Conservation (phyloP, 2,888 invertebrate genomes). For the Hermaeophaga mercurialis region DNA sequence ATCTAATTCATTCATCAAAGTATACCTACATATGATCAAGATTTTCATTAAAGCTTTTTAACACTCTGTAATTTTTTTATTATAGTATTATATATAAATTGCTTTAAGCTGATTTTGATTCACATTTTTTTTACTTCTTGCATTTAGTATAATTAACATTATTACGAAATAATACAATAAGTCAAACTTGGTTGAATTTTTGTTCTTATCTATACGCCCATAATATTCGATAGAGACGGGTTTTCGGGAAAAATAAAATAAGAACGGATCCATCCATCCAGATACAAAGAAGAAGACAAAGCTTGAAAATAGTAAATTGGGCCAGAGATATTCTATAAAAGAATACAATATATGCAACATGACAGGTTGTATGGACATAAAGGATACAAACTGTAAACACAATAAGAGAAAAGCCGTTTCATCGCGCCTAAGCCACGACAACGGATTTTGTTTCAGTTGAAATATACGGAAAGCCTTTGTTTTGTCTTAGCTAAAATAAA, state of each 20-base stretch:
- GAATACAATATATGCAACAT: constrained; percentile 20
- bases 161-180: too few relatives aligned
- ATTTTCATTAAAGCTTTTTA: too few relatives aligned
- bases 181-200: too few relatives aligned
- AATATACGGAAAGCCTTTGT: constrained; percentile 16
- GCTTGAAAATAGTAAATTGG: constrained; percentile 10
- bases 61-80: too few relatives aligned
- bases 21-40: too few relatives aligned
- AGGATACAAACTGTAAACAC: constrained; percentile 17
- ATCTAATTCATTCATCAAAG: too few relatives aligned
- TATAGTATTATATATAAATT: too few relatives aligned
- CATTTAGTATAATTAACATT: too few relatives aligned
- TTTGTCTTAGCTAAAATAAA: constrained; percentile 3
- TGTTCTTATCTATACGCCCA: too few relatives aligned
- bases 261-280: not conserved
- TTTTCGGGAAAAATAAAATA: constrained; percentile 3
- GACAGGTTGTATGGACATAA: constrained; percentile 18
- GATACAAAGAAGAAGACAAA: not conserved
- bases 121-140: too few relatives aligned
- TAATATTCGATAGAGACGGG: too few relatives aligned
- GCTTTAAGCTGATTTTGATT: too few relatives aligned
- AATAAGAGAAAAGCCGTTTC: constrained; percentile 22
- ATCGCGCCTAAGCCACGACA: constrained; percentile 20
- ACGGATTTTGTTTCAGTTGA: constrained; percentile 16
- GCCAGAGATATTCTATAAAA: constrained; percentile 17